phyloP scores from a whole-genome alignment of 2,888 invertebrate genomes.

The Lapara coniferarum region DNA sequence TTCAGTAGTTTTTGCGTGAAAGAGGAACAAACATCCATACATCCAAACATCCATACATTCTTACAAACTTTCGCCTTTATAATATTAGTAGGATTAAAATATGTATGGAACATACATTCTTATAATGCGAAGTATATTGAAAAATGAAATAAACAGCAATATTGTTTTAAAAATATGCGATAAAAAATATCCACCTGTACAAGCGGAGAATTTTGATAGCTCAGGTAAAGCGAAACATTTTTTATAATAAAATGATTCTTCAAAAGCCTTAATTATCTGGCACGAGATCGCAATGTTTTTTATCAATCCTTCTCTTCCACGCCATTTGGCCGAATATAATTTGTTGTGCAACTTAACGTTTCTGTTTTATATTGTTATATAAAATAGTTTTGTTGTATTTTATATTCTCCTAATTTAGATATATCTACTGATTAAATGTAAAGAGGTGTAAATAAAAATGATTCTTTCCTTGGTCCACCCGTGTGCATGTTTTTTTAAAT shows the following conservation, averaged over 20 bases:
- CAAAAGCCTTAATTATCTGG: constrained; percentile 79
- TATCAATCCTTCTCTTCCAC: constrained; percentile 61
- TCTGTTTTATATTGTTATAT: constrained; percentile 2
- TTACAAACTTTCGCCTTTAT: too few relatives aligned
- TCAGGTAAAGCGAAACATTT: constrained; percentile 79
- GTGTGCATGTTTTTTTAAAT: too few relatives aligned
- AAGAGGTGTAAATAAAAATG: not conserved
- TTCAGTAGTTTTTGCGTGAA: too few relatives aligned
- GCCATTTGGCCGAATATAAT: constrained; percentile 66
- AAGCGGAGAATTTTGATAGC: constrained; percentile 61
- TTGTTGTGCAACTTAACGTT: constrained; percentile 26
- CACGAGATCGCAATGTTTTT: constrained; percentile 80
- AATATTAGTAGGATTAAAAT: too few relatives aligned
- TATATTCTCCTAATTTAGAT: not conserved
- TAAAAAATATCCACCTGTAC: constrained; percentile 55
- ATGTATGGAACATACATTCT: too few relatives aligned
- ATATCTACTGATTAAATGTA: not conserved
- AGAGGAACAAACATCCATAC: too few relatives aligned
- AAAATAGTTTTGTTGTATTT: not conserved
- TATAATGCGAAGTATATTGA: not conserved
- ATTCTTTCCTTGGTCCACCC: too few relatives aligned
- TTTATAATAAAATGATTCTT: constrained; percentile 71
- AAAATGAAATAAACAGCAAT: not conserved
- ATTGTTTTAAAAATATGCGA: not conserved
- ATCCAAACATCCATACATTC: too few relatives aligned